Evolutionary conservation across 2,888 invertebrate genomes (phyloP).

Genomic region (Zaprionus obscuricornis): DNA sequence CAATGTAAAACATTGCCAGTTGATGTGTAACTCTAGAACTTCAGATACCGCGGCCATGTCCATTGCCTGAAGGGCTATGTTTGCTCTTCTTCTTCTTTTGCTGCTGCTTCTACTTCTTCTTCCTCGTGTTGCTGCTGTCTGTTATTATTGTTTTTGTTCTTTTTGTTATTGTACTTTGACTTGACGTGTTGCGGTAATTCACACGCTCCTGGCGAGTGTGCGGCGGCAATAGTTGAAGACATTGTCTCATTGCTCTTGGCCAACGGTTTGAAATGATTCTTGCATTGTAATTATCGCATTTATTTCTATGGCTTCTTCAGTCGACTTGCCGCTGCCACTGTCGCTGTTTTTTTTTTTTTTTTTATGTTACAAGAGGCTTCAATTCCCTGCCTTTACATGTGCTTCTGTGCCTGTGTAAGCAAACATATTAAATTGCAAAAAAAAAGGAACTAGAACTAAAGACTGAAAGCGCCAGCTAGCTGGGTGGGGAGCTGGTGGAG

Average conservation of each 20-base stretch:
- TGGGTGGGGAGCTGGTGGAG: no score
- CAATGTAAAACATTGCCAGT: constrained; percentile 9
- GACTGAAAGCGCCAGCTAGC: no score
- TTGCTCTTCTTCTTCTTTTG: background rate
- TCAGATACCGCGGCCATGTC: constrained; percentile 35
- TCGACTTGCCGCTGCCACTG: no score
- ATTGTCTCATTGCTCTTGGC: background rate
- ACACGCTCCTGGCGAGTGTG: constrained; percentile 44
- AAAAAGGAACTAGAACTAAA: no score
- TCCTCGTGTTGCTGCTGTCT: background rate
- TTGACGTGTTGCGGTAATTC: constrained; percentile 58
- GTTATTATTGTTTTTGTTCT: constrained; percentile 10
- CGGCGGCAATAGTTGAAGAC: background rate
- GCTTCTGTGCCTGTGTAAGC: no score
- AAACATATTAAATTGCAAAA: no score
- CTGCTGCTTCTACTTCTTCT: background rate
- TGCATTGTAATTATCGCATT: constrained; percentile 75
- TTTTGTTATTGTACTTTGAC: constrained; percentile 21
- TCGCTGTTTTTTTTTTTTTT: background rate
- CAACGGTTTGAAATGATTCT: constrained; percentile 57
- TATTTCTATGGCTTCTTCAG: constrained; percentile 72
- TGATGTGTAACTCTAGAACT: constrained; percentile 42
- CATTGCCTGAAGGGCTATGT: constrained; percentile 18
- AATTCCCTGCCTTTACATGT: no score
- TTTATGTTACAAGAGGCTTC: no score